Conservation (phyloP, 2,888 invertebrate genomes). For the Cryptocephalus moraei region DNA sequence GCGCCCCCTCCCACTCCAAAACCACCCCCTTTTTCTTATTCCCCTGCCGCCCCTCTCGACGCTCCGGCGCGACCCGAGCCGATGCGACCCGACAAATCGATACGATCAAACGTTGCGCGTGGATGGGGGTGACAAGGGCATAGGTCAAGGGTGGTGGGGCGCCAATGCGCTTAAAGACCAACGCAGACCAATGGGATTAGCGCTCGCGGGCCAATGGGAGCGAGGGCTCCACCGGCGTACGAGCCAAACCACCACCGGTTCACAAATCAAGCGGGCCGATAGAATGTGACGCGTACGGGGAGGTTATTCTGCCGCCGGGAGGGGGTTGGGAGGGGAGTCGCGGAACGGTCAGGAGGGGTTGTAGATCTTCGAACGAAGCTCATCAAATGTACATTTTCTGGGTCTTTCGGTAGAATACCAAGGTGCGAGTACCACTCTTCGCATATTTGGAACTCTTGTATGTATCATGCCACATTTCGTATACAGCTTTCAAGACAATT, state of each 20-base stretch:
- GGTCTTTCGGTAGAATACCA: too few relatives aligned
- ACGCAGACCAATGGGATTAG: slow-evolving; percentile 27
- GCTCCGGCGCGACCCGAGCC: too few relatives aligned
- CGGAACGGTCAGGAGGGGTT: neutral
- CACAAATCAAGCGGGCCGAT: slow-evolving; percentile 16
- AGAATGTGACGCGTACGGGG: slow-evolving; percentile 20
- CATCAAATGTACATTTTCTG: too few relatives aligned
- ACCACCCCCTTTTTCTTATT: too few relatives aligned
- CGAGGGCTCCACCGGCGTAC: slow-evolving; percentile 11
- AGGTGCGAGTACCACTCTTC: too few relatives aligned
- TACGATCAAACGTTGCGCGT: slow-evolving; percentile 34
- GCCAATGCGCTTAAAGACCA: slow-evolving; percentile 20
- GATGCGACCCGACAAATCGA: neutral
- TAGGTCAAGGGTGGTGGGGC: slow-evolving; percentile 10
- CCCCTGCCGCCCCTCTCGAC: too few relatives aligned
- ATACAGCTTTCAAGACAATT: too few relatives aligned
- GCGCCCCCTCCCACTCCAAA: too few relatives aligned
- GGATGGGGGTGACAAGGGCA: slow-evolving; percentile 5
- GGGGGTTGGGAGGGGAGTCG: neutral
- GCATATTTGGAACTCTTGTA: too few relatives aligned
- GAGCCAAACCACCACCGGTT: slow-evolving; percentile 18
- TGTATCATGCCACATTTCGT: too few relatives aligned
- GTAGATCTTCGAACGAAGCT: too few relatives aligned
- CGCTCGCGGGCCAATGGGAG: slow-evolving; percentile 28
- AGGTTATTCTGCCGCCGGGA: slow-evolving; percentile 1